Base-by-base conservation (phyloP, 2,888 invertebrate genomes). In the Erebia palarica region DNA sequence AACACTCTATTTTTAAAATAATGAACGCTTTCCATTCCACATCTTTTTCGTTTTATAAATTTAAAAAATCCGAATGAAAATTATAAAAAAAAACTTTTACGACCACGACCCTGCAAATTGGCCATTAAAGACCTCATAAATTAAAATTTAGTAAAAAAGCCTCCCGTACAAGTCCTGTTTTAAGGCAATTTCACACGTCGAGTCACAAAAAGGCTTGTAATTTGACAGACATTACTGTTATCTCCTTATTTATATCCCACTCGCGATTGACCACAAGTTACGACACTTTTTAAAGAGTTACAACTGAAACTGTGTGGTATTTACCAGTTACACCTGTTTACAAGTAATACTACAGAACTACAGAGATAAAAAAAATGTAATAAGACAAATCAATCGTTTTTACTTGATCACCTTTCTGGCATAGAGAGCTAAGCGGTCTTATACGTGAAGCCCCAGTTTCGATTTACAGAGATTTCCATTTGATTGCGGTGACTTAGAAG, bases 181-280 rank as follows among this genome's bases (percentile, higher is more conserved):
- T 65, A 21, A 51, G n/a, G 53, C 53, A 27, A 7, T 65, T 55
- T 14, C 44, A 65, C 57, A 57, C 42, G 51, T 3, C 44, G 57
- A 13, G 18, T 11, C 57, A 27, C 57, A 11, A 55, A 47, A 57
- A 7, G 42, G 65, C 44, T 8, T 42, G 65, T 51, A 65, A 65
- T 65, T 65, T 57, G 65, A 65, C 65, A 57, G n/a, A 36, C 47
- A 65, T 65, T 42, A 57, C 57, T 47, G 44, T 44, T 65, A 65
- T 65, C 65, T 57, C 18, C 44, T 18, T 65, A 47, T 65, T 65
- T 65, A 65, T 44, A 42, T 13, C 14, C 44, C 60, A 11, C 16
- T 42, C 44, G 42, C 60, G 11, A 42, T 42, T 44, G 60, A 11
- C n/a, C n/a, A 16, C n/a, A 4, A 60, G 16, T 60, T 60, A 60